A percentile compares a stretch with the other conserved stretches of the same genome.
Conservation (phyloP, 2,113 vertebrate genomes). For the Meriones unguiculatus region DNA sequence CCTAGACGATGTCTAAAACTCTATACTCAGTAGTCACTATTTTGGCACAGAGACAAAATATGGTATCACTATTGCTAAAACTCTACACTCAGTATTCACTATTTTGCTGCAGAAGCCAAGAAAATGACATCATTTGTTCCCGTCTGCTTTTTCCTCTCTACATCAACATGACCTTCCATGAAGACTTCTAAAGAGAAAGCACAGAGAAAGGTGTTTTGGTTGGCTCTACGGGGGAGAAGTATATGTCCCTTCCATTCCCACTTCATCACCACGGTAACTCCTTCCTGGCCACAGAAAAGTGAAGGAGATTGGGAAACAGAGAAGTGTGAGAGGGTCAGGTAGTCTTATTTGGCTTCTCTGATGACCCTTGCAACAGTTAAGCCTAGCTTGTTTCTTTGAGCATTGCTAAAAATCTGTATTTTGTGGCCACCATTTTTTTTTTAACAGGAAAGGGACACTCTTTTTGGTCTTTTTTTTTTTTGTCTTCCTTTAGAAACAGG, state of each 20-base stretch:
- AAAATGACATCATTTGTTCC: neutral
- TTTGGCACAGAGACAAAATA: neutral
- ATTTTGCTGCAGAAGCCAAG: neutral
- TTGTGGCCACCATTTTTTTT: neutral
- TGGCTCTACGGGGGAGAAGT: neutral
- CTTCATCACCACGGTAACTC: neutral
- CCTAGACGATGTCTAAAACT: neutral
- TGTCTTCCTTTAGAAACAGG: neutral
- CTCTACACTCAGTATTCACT: neutral
- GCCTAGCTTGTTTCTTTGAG: slow-evolving; percentile 3
- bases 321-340: neutral
- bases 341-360: neutral
- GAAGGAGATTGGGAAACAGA: neutral
- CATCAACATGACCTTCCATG: neutral
- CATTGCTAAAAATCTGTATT: neutral
- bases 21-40: neutral
- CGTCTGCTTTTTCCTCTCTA: neutral
- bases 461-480: neutral
- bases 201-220: neutral
- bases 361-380: neutral
- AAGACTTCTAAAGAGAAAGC: neutral
- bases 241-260: neutral
- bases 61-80: neutral
- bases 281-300: neutral
- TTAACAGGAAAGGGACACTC: neutral